phyloP scores from a whole-genome alignment of 2,797 vertebrate genomes.

The Zenarchopterus dispar region DNA sequence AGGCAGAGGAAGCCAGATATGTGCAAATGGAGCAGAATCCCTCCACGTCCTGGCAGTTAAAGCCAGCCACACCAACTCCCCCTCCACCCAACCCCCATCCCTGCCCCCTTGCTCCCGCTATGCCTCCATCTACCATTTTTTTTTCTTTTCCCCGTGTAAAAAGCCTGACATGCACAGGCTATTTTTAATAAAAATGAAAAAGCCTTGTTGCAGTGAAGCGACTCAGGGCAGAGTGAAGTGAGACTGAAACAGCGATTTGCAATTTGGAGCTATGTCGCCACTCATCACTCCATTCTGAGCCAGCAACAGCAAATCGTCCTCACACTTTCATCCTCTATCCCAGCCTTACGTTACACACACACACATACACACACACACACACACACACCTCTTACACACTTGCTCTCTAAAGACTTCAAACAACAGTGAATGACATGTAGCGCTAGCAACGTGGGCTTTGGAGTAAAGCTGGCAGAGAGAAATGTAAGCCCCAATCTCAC shows the following conservation, averaged over 20 bases:
- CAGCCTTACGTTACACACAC: constrained; percentile 58
- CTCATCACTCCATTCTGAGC: constrained; percentile 74
- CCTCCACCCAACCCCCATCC: background rate
- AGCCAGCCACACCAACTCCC: constrained; percentile 34
- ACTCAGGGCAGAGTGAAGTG: constrained; percentile 67
- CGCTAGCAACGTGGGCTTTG: constrained; percentile 60
- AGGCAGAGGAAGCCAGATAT: constrained; percentile 55
- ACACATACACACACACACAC: constrained; percentile 51
- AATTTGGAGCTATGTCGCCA: constrained; percentile 81
- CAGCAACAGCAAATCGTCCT: constrained; percentile 65
- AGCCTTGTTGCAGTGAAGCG: constrained; percentile 66
- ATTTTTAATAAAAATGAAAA: constrained; percentile 81
- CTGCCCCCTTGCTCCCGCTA: constrained; percentile 6
- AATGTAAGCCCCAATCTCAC: constrained; percentile 55
- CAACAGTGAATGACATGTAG: constrained; percentile 67
- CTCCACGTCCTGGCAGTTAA: constrained; percentile 54
- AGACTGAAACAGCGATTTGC: constrained; percentile 83
- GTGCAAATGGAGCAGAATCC: constrained; percentile 66
- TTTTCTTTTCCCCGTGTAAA: constrained; percentile 63
- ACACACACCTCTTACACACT: constrained; percentile 48
- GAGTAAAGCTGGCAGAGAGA: constrained; percentile 55
- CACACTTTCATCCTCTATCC: constrained; percentile 68
- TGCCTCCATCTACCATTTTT: constrained; percentile 48
- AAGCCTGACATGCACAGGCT: constrained; percentile 75
- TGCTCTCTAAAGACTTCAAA: constrained; percentile 67